Conservation (phyloP, 1,140 invertebrate species). For the Cryptotermes secundus region DNA sequence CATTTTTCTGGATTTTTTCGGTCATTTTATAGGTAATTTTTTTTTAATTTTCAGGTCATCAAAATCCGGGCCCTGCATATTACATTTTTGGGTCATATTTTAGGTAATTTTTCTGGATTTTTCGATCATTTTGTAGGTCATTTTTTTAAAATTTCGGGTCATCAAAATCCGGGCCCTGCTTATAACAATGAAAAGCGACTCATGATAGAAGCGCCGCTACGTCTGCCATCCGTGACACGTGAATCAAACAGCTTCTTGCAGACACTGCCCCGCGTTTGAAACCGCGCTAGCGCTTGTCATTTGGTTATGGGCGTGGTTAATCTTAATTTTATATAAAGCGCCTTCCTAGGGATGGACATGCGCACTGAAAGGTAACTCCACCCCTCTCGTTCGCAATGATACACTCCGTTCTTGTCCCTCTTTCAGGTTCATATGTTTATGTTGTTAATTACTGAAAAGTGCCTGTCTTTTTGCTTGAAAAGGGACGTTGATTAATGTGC, state of each 20-base stretch:
- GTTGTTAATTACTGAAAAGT: constrained; percentile 20
- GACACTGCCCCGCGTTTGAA: neutral
- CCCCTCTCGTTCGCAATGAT: neutral
- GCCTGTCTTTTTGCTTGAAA: neutral
- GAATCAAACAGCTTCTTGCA: neutral
- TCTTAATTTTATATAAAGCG: neutral
- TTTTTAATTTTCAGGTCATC: too few species aligned
- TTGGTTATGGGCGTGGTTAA: neutral
- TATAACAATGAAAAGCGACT: too few species aligned
- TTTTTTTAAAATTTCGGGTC: too few species aligned
- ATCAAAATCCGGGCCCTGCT: too few species aligned
- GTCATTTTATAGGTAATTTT: too few species aligned
- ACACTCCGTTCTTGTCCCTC: neutral
- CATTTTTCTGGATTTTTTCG: too few species aligned
- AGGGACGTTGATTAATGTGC: constrained; percentile 18
- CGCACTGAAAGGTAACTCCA: neutral
- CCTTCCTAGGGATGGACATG: neutral
- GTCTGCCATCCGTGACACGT: neutral
- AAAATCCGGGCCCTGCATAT: too few species aligned
- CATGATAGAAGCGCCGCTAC: neutral
- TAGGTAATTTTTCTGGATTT: too few species aligned
- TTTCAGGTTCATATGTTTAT: constrained; percentile 1
- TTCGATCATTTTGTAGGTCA: too few species aligned
- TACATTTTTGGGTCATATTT: too few species aligned
- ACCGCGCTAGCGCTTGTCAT: neutral